Conservation (phyloP, 2,113 vertebrate genomes). For the Bambusicola thoracicus region DNA sequence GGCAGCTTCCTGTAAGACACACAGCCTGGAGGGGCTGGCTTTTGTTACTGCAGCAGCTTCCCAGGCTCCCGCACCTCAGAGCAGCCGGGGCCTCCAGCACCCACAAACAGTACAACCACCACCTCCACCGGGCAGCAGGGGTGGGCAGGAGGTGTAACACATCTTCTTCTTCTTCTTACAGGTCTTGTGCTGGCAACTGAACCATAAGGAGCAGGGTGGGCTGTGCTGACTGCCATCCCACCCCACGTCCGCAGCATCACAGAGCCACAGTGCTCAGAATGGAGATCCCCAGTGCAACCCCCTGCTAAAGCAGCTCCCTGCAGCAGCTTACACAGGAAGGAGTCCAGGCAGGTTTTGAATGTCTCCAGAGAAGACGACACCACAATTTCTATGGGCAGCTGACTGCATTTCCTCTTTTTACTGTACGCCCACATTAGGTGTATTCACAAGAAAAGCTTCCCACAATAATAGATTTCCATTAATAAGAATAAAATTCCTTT, state of each 20-base stretch:
- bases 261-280: no score
- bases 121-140: neutral
- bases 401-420: neutral
- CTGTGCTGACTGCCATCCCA: no score
- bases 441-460: neutral
- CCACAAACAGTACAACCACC: fast-evolving
- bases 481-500: neutral
- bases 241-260: no score
- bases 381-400: no score
- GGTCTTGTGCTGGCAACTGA: neutral
- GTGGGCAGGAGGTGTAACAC: neutral
- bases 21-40: no score
- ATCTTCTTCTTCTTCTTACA: neutral
- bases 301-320: no score
- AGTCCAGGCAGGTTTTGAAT: no score
- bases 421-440: neutral
- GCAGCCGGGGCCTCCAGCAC: fast-evolving
- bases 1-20: fast-evolving
- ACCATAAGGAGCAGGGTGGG: no score
- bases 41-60: neutral
- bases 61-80: fast-evolving
- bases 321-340: no score
- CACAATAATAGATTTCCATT: neutral
- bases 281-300: no score
- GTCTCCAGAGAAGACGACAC: no score